Percentiles rank a stretch among this genome's conserved stretches.
Evolutionary conservation across 2,113 vertebrate species (phyloP).

Genomic region (Bagarius yarrelli): DNA sequence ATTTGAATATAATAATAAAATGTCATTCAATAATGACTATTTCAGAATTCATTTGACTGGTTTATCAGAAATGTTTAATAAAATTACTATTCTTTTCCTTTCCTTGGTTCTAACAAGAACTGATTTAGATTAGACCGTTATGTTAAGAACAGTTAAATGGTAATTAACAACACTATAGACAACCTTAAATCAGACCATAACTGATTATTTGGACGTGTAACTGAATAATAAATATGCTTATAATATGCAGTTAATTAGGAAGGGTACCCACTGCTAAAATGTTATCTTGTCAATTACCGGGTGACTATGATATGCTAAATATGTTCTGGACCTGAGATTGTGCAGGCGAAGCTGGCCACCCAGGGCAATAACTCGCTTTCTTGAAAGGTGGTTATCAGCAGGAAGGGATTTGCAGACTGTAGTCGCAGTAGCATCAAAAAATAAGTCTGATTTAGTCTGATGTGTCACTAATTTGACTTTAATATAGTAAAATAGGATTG

Average conservation of each 20-base stretch:
- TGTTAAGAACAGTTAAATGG: not conserved
- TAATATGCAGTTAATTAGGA: not conserved
- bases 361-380: not conserved
- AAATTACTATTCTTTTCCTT: not conserved
- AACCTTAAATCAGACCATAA: not conserved
- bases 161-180: not conserved
- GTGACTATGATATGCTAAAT: not conserved
- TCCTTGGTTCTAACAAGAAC: not conserved
- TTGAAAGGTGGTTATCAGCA: not conserved
- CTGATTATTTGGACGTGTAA: not conserved
- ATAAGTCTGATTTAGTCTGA: not conserved
- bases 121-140: not conserved
- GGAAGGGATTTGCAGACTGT: not conserved
- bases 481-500: not conserved
- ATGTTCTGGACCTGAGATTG: not conserved
- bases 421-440: not conserved
- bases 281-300: not conserved
- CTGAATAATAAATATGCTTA: not conserved
- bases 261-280: not conserved
- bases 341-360: too few relatives aligned
- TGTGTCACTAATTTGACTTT: not conserved
- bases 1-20: too few relatives aligned
- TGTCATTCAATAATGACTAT: too few relatives aligned
- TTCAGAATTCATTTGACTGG: too few relatives aligned
- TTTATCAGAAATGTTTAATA: not conserved